Evolutionary conservation across 2,797 vertebrate genomes (phyloP).

Genomic region (Thripadectes ignobilis): DNA sequence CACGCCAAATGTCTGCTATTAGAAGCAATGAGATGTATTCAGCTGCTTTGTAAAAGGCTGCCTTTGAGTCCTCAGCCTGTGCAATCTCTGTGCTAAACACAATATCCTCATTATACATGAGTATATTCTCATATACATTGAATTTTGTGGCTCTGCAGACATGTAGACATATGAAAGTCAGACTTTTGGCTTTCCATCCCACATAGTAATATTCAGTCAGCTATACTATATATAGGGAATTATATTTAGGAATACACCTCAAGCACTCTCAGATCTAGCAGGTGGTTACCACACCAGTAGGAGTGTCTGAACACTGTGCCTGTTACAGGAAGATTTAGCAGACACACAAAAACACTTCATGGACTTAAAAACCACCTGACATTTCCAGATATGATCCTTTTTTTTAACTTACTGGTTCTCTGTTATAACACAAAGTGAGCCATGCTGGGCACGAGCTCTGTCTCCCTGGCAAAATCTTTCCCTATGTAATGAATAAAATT

Average conservation of each 20-base stretch:
- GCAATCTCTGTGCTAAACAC: background rate
- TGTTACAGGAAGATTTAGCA: background rate
- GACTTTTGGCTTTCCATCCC: background rate
- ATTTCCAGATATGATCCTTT: background rate
- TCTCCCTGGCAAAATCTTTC: background rate
- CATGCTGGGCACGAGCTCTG: background rate
- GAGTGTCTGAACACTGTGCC: background rate
- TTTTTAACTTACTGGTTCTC: background rate
- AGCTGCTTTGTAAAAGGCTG: background rate
- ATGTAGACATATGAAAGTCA: background rate
- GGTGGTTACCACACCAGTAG: fast-evolving
- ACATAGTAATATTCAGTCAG: background rate
- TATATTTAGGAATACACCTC: background rate
- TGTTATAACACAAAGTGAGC: background rate
- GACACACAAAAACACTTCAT: background rate
- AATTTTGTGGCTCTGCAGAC: background rate
- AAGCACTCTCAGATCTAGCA: background rate
- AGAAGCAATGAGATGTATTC: background rate
- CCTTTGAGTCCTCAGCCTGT: background rate
- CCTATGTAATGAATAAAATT: background rate
- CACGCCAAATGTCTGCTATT: background rate
- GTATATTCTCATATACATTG: background rate
- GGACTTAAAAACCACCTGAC: background rate
- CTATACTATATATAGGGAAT: background rate
- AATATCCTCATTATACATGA: background rate